phyloP scores from a whole-genome alignment of 2,797 vertebrate species.

The Acanthornis magna region DNA sequence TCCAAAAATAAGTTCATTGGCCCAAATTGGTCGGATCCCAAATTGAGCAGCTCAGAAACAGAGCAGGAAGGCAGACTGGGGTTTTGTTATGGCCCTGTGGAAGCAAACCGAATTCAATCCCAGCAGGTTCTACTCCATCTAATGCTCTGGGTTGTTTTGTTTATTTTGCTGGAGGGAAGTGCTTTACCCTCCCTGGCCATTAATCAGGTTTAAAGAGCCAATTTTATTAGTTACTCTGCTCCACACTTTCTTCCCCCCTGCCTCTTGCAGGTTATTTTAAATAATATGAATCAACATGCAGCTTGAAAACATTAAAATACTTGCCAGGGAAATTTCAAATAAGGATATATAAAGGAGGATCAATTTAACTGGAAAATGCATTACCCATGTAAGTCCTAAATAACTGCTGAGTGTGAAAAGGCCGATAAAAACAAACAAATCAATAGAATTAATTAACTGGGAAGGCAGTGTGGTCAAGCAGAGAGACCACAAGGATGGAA shows the following conservation, averaged over 20 bases:
- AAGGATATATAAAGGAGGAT: neutral
- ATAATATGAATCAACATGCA: constrained; percentile 28
- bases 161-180: constrained; percentile 46
- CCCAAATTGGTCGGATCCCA: constrained; percentile 21
- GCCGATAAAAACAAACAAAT: constrained; percentile 55
- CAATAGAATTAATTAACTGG: constrained; percentile 58
- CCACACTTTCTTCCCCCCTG: neutral
- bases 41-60: constrained; percentile 27
- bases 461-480: constrained; percentile 9
- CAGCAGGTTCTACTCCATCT: constrained; percentile 19
- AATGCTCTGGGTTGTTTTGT: neutral
- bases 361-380: constrained; percentile 48
- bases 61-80: constrained; percentile 1
- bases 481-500: constrained; percentile 3
- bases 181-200: constrained; percentile 20
- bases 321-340: constrained; percentile 26
- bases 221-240: constrained; percentile 49
- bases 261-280: constrained; percentile 23
- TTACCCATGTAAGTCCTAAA: constrained; percentile 44
- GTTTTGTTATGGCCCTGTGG: constrained; percentile 19
- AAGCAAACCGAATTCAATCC: constrained; percentile 43
- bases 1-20: neutral
- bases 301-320: neutral
- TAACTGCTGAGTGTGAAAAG: constrained; percentile 49
- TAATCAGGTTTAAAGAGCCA: constrained; percentile 50